These are phyloP conservation scores for Saccostrea cuccullata DNA, from an alignment of 1,140 invertebrate genomes.

Conservation along the genomic window DNA sequence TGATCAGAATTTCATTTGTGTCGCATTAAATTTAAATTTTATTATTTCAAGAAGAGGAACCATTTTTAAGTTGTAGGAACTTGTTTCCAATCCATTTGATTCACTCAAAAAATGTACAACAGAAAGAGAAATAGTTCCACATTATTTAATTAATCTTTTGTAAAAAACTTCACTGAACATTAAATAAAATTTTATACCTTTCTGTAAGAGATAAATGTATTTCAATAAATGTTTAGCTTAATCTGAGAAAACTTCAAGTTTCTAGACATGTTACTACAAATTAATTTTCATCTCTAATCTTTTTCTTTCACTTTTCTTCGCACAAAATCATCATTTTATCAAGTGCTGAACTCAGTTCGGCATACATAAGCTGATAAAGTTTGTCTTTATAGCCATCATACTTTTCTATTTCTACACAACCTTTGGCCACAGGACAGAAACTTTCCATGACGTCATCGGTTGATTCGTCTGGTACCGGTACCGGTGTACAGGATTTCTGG, in stretches of 20 bases:
- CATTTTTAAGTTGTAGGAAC: no score
- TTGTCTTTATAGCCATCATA: neutral
- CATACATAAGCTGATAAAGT: slow-evolving; percentile 19
- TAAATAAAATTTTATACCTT: no score
- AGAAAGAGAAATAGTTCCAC: no score
- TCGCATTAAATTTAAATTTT: no score
- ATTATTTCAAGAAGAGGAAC: no score
- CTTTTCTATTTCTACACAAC: neutral
- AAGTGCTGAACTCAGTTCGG: neutral
- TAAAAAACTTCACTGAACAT: no score
- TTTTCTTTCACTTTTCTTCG: neutral
- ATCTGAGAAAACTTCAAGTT: neutral
- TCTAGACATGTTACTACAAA: neutral
- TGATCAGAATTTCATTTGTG: no score
- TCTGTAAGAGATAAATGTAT: no score
- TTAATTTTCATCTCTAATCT: neutral
- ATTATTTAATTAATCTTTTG: no score
- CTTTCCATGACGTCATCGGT: neutral
- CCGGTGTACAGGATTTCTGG: neutral
- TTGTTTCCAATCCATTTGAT: no score
- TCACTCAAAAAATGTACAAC: no score
- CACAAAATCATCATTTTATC: neutral
- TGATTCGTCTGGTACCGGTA: neutral
- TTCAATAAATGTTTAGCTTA: neutral
- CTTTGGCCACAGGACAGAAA: neutral